phyloP scores from a whole-genome alignment of 2,888 invertebrate species.

The Dryomyza anilis region DNA sequence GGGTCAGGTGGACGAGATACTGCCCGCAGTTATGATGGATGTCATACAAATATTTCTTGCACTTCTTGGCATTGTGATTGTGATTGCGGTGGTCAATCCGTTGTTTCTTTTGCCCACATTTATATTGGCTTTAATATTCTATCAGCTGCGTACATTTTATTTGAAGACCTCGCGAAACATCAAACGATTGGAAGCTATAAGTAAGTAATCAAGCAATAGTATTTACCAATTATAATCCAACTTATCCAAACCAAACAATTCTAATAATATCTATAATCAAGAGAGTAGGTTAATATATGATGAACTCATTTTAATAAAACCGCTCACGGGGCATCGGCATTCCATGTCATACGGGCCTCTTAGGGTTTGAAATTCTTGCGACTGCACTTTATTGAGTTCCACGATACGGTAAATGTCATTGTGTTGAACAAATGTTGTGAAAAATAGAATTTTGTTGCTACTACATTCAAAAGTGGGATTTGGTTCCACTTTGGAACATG shows the following conservation, averaged over 20 bases:
- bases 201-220: conserved; percentile 66
- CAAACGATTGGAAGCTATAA: conserved; percentile 80
- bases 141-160: conserved; percentile 76
- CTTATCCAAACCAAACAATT: background rate
- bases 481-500: no score
- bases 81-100: conserved; percentile 78
- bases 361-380: no score
- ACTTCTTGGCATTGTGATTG: conserved; percentile 78
- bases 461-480: no score
- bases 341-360: no score
- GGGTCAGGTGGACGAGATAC: conserved; percentile 65
- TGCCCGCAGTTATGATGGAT: conserved; percentile 61
- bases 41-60: conserved; percentile 77
- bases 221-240: background rate
- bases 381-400: no score
- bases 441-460: no score
- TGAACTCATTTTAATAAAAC: no score
- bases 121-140: conserved; percentile 74
- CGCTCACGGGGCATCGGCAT: no score
- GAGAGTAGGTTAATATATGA: no score
- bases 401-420: no score
- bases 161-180: conserved; percentile 79
- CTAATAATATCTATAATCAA: no score
- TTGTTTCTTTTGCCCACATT: conserved; percentile 75
- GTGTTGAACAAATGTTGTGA: no score